A percentile compares a stretch with the other conserved stretches of the same genome.
phyloP scores from a whole-genome alignment of 2,797 vertebrate genomes.

The Pantherophis vulpinus region DNA sequence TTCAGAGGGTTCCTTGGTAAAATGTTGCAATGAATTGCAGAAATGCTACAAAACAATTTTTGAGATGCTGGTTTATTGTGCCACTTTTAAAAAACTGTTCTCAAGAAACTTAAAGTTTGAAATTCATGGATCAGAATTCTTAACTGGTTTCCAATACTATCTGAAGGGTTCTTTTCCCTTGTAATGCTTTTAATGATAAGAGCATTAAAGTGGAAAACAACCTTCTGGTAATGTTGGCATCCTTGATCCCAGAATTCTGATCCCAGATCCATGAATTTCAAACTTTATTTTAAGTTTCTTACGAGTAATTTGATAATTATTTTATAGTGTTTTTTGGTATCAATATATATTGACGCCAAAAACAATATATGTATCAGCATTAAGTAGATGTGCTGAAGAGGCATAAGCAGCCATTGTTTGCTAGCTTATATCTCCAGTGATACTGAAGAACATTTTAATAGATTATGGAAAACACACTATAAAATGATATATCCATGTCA shows the following conservation, averaged over 20 bases:
- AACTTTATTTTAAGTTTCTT: neutral
- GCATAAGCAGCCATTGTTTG: too few species aligned
- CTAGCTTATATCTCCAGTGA: neutral
- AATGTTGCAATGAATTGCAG: neutral
- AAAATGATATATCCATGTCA: neutral
- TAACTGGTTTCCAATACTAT: neutral
- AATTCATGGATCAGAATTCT: neutral
- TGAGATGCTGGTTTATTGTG: neutral
- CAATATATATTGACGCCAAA: neutral
- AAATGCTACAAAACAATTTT: neutral
- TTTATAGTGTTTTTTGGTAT: neutral
- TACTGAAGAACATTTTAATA: neutral
- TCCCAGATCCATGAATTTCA: neutral
- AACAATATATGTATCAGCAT: neutral
- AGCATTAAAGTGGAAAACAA: neutral
- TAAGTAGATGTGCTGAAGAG: neutral
- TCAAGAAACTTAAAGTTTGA: neutral
- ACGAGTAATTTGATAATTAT: neutral
- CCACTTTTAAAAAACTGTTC: neutral
- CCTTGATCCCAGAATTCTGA: neutral
- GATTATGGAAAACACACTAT: neutral
- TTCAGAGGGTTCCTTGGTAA: neutral
- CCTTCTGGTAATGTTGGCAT: neutral
- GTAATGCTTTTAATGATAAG: neutral
- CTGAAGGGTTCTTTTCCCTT: neutral